Conservation (phyloP, 2,888 invertebrate genomes). For the Cataglyphis cursor region DNA sequence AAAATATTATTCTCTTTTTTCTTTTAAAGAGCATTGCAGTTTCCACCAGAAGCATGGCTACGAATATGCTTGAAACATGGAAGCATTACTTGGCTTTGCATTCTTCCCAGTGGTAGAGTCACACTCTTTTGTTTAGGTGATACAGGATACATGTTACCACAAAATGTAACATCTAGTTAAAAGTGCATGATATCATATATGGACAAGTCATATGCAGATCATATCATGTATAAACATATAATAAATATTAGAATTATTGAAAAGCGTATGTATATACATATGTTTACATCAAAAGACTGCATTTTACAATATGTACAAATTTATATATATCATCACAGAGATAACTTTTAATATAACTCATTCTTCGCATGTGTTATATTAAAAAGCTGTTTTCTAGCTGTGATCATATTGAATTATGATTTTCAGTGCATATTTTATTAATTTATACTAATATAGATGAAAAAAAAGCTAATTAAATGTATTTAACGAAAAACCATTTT, state of each 20-base stretch:
- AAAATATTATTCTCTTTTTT: constrained; percentile 31
- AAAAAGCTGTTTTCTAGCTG: background rate
- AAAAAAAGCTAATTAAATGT: too few relatives aligned
- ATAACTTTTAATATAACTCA: too few relatives aligned
- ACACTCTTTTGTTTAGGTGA: constrained; percentile 94
- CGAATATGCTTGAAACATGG: constrained; percentile 96
- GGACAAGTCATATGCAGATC: background rate
- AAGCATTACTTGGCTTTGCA: constrained; percentile 96
- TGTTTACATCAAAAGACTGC: background rate
- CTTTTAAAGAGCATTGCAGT: constrained; percentile 94
- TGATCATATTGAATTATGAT: background rate
- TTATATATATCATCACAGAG: background rate
- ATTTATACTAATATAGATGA: too few relatives aligned
- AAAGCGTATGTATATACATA: background rate
- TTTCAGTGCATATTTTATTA: too few relatives aligned
- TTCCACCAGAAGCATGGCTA: constrained; percentile 99
- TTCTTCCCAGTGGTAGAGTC: constrained; percentile 95
- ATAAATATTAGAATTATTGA: background rate
- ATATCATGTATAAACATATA: background rate
- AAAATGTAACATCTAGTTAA: constrained; percentile 87
- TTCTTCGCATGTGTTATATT: background rate
- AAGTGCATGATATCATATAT: background rate
- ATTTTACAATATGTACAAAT: background rate
- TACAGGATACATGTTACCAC: constrained; percentile 95
- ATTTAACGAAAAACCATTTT: too few relatives aligned